Evolutionary conservation across 2,113 vertebrate species (phyloP).

Genomic region (Pangasianodon gigas): DNA sequence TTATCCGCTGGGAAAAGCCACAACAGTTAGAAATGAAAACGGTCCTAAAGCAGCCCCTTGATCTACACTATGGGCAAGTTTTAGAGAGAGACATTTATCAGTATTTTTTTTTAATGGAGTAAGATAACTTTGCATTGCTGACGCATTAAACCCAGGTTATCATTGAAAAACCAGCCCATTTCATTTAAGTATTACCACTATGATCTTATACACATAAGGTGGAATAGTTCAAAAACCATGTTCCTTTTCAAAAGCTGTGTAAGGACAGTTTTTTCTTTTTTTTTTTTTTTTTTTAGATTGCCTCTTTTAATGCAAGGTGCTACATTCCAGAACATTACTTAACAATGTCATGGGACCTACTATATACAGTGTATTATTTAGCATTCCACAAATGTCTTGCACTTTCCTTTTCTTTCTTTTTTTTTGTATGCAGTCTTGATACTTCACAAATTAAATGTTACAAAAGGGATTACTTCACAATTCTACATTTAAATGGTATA

Average conservation of each 20-base stretch:
- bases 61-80: constrained; percentile 4
- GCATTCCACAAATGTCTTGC: constrained; percentile 26
- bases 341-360: neutral
- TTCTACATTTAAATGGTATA: neutral
- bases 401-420: neutral
- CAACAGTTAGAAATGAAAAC: constrained; percentile 31
- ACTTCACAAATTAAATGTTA: neutral
- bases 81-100: constrained; percentile 29
- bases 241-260: neutral
- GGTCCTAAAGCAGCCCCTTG: constrained; percentile 17
- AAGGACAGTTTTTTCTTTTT: neutral
- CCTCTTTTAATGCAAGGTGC: constrained; percentile 13
- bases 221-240: neutral
- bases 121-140: constrained; percentile 23
- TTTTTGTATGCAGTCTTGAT: neutral
- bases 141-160: constrained; percentile 34
- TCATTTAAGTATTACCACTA: neutral
- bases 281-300: neutral
- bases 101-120: constrained; percentile 15
- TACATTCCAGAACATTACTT: constrained; percentile 9
- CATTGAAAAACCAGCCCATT: neutral
- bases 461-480: constrained; percentile 14
- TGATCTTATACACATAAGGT: neutral
- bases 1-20: constrained; percentile 34
- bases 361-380: constrained; percentile 1